Percentiles rank a stretch among this genome's conserved stretches.
phyloP scores from a whole-genome alignment of 2,888 invertebrate genomes.

The Spatulosminthurus flaviceps region DNA sequence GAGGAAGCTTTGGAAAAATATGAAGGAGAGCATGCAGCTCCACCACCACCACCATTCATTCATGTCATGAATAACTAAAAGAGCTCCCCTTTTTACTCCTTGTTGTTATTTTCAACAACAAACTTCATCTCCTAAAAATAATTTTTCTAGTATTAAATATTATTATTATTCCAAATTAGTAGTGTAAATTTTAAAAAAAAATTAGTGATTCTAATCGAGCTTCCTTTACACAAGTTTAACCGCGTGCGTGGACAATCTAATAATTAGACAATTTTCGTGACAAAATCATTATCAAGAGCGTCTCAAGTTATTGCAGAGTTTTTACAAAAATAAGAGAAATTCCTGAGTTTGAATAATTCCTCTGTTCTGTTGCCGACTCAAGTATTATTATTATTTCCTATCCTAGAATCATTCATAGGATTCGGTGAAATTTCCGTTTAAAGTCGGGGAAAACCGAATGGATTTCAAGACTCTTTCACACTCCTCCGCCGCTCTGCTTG shows the following conservation, averaged over 20 bases:
- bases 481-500: neutral
- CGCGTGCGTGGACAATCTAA: too few relatives aligned
- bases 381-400: neutral
- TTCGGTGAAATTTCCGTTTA: neutral
- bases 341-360: neutral
- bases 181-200: neutral
- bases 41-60: conserved; percentile 10
- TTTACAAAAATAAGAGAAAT: too few relatives aligned
- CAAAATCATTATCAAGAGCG: too few relatives aligned
- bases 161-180: too few relatives aligned
- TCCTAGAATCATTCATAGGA: neutral
- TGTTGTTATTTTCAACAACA: neutral
- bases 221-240: too few relatives aligned
- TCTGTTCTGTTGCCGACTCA: too few relatives aligned
- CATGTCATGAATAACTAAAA: conserved; percentile 12
- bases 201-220: conserved; percentile 1
- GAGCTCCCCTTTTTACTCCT: neutral
- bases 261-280: too few relatives aligned
- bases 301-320: too few relatives aligned
- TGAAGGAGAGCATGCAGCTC: neutral
- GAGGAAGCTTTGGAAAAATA: conserved; percentile 5
- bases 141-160: too few relatives aligned
- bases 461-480: neutral
- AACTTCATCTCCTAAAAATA: too few relatives aligned
- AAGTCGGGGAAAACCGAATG: neutral